Conservation (phyloP, 2,113 vertebrate species). For the Ameiurus melas region DNA sequence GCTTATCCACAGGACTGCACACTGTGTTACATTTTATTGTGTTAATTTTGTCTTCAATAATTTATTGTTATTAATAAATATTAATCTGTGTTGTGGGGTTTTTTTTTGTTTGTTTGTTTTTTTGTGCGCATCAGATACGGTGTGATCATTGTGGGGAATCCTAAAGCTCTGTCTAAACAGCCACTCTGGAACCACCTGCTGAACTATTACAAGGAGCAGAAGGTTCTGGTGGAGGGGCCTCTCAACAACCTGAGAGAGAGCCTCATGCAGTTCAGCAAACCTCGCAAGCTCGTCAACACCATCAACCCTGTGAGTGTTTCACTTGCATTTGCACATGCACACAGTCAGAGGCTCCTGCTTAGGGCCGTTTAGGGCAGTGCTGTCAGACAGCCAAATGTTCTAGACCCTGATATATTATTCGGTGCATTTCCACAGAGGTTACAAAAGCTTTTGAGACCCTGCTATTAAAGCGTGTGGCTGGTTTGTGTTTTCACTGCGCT, state of each 20-base stretch:
- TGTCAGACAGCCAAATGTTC: neutral
- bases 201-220: conserved; percentile 99
- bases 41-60: neutral
- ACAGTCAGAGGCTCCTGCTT: neutral
- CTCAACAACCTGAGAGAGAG: conserved; percentile 98
- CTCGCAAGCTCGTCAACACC: conserved; percentile 95
- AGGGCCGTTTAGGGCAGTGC: neutral
- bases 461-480: neutral
- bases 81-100: neutral
- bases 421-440: neutral
- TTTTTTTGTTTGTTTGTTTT: no score
- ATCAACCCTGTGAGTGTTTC: conserved; percentile 90
- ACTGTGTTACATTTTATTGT: neutral
- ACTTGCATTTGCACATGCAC: neutral
- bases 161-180: conserved; percentile 95
- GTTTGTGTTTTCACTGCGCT: neutral
- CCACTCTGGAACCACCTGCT: conserved; percentile 97
- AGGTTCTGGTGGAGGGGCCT: conserved; percentile 95
- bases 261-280: conserved; percentile 99
- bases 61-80: neutral
- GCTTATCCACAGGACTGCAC: neutral
- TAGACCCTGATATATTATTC: neutral
- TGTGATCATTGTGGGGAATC: conserved; percentile 97
- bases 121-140: conserved; percentile 78
- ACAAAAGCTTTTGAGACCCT: neutral